A percentile compares a stretch with the other conserved stretches of the same genome.
Conservation (phyloP, 1,140 invertebrate genomes). For the Hyposmocoma kahamanoa region DNA sequence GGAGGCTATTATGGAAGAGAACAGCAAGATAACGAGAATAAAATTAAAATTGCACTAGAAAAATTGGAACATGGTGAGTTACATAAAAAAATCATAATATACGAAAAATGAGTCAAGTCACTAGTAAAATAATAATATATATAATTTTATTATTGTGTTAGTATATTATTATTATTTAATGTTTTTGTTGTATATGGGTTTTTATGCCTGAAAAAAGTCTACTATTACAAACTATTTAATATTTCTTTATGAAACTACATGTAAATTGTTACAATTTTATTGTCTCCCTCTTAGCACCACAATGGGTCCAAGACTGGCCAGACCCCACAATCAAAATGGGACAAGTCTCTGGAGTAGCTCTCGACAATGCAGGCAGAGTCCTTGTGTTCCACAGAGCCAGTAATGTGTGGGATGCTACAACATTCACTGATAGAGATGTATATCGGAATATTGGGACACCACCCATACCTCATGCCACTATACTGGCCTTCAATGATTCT, state of each 20-base stretch:
- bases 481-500: slow-evolving; percentile 82
- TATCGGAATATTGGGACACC: slow-evolving; percentile 76
- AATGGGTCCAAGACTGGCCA: slow-evolving; percentile 73
- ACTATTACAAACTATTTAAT: too few relatives aligned
- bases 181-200: too few relatives aligned
- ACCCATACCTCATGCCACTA: slow-evolving; percentile 83
- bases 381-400: slow-evolving; percentile 89
- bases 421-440: slow-evolving; percentile 78
- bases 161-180: too few relatives aligned
- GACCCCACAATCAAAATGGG: slow-evolving; percentile 75
- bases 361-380: slow-evolving; percentile 83
- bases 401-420: slow-evolving; percentile 80
- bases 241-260: too few relatives aligned
- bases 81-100: too few relatives aligned
- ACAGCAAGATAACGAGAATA: slow-evolving; percentile 23
- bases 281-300: slow-evolving; percentile 50
- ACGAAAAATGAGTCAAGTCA: too few relatives aligned
- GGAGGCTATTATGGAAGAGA: slow-evolving; percentile 36
- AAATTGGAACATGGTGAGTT: slow-evolving; percentile 46
- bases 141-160: too few relatives aligned
- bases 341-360: slow-evolving; percentile 86
- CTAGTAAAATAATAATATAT: too few relatives aligned
- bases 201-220: too few relatives aligned
- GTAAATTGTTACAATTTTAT: too few relatives aligned
- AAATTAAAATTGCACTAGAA: slow-evolving; percentile 39